Evolutionary conservation across 2,797 vertebrate species (phyloP), one percentile per base, ranked within the genome.

Genomic region (Sciurus carolinensis): DNA sequence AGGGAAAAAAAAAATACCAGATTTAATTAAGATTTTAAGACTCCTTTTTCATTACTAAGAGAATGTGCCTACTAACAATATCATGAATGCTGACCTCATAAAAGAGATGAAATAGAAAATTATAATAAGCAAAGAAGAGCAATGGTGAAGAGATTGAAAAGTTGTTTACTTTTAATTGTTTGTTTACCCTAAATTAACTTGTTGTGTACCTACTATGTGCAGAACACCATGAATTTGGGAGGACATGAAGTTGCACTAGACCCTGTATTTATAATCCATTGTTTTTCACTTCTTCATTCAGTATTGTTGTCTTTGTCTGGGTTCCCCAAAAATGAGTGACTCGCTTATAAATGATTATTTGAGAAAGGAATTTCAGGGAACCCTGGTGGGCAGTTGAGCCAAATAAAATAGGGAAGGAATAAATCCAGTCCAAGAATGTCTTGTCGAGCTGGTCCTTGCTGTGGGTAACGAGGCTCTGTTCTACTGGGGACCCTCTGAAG

Each of bases 11-110:
- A 47, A 93, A 87, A 69, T 36, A 73, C 22, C 30, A 80, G 62
- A 75, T 91, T 94, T 96, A 95, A 96, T 97, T 97, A 96, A 93
- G 91, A 85, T 94, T 94, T 97, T 96, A 97, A 88, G 80, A 50
- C 54, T 26, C 4, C 7, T 71, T 90, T 69, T 87, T 88, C 92
- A 97, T 87, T 95, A 84, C 66, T 93, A 71, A 93, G 22, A 42
- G 15, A 72, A 86, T 89, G 9, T 92, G 18, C 66, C 71, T 59
- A 47, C 73, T 90, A 95, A 95, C 15, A 89, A 13, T 86, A 81
- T 80, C 88, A 93, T 91, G 94, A 96, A 84, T 54, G 39, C 30
- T 82, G 50, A 88, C 14, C 3, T 95, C 84, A 82, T 73, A 82
- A 87, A 90, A 80, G 9, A 54, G 62, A 82, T 26, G 36, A 39